phyloP scores from a whole-genome alignment of 2,797 vertebrate genomes.

The Zenarchopterus dispar region DNA sequence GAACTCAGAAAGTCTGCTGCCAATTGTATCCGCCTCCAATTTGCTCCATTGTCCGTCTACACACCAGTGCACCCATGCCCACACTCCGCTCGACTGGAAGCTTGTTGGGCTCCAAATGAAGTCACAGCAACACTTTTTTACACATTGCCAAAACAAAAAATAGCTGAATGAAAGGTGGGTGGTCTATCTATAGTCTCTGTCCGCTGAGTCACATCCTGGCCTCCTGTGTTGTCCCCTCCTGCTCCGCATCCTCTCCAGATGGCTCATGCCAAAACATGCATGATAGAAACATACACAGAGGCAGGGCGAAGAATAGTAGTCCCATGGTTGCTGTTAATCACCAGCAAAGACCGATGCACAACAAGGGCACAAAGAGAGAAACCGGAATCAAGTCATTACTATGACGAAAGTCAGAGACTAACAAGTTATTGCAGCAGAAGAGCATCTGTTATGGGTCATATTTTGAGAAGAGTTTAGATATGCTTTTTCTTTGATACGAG shows the following conservation, averaged over 20 bases:
- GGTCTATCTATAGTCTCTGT: slow-evolving; percentile 36
- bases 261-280: slow-evolving; percentile 29
- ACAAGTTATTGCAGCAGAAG: not conserved
- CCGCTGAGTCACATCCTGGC: slow-evolving; percentile 68
- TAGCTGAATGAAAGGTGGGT: slow-evolving; percentile 27
- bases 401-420: not conserved
- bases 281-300: slow-evolving; percentile 1
- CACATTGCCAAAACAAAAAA: slow-evolving; percentile 16
- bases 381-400: slow-evolving; percentile 1
- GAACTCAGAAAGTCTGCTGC: slow-evolving; percentile 17
- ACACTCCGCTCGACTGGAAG: slow-evolving; percentile 23
- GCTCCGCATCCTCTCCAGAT: slow-evolving; percentile 61
- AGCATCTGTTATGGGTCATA: not conserved
- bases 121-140: not conserved
- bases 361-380: not conserved
- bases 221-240: slow-evolving; percentile 57
- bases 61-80: slow-evolving; percentile 18
- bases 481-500: too few relatives aligned
- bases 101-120: not conserved
- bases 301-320: slow-evolving; percentile 34
- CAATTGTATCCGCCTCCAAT: slow-evolving; percentile 30
- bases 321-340: slow-evolving; percentile 22
- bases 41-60: slow-evolving; percentile 38
- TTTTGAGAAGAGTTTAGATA: too few relatives aligned
- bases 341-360: not conserved